Conservation (phyloP, 1,140 invertebrate species). For the Apocrypta bakeri region DNA sequence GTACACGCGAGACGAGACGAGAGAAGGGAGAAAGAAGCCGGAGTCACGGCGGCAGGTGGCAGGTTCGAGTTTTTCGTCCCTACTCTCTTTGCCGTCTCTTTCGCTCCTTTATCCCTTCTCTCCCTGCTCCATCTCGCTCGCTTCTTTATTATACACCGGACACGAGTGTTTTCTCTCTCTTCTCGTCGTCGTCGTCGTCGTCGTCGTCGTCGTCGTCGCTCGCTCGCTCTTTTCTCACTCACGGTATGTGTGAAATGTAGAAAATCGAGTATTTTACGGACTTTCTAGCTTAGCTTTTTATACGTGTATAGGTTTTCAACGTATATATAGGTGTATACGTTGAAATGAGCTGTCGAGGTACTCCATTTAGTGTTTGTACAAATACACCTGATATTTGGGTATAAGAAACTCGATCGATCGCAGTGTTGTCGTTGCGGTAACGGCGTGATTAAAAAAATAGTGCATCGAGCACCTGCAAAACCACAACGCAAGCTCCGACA, state of each 20-base stretch:
- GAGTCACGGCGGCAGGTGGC: constrained; percentile 41
- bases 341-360: no score
- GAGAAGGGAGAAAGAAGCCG: background rate
- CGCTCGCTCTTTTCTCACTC: background rate
- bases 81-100: no score
- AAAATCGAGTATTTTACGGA: constrained; percentile 35
- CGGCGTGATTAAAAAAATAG: no score
- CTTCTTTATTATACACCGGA: constrained; percentile 37
- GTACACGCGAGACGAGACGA: background rate
- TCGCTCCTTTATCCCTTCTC: background rate
- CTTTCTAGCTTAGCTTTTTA: background rate
- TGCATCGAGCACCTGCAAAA: no score
- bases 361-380: no score
- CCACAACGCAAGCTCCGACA: no score
- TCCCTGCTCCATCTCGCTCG: constrained; percentile 6
- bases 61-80: constrained; percentile 50
- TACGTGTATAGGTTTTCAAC: no score
- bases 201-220: background rate
- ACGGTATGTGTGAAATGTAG: constrained; percentile 26
- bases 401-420: no score
- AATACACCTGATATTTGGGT: no score
- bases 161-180: background rate
- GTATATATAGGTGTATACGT: no score
- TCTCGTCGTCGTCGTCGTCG: no score
- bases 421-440: no score